Conservation (phyloP, 2,797 vertebrate genomes). For the Sebastolobus alascanus region DNA sequence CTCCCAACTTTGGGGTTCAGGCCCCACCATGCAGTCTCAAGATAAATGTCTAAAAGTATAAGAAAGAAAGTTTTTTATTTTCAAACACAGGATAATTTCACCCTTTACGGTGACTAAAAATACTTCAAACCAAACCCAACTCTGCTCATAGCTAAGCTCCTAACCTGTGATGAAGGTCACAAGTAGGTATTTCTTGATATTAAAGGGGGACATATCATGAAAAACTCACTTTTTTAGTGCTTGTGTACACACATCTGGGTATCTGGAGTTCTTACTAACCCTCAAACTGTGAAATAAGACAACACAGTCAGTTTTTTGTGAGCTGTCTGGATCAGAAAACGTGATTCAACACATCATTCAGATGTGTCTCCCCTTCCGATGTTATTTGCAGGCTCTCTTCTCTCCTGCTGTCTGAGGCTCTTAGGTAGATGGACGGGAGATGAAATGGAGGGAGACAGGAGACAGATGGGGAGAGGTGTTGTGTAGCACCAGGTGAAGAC, state of each 20-base stretch:
- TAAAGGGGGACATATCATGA: no score
- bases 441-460: constrained; percentile 53
- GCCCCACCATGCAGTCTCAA: neutral
- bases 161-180: no score
- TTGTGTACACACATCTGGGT: no score
- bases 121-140: no score
- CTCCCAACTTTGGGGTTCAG: neutral
- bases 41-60: neutral
- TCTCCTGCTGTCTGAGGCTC: constrained; percentile 8
- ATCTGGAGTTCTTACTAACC: no score
- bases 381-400: neutral
- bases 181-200: neutral
- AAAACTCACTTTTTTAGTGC: no score
- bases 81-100: neutral
- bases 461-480: constrained; percentile 61
- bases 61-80: neutral
- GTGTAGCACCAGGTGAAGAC: constrained; percentile 5
- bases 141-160: no score
- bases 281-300: no score
- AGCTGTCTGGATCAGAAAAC: no score
- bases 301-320: no score
- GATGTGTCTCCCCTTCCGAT: no score
- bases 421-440: constrained; percentile 12
- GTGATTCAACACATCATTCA: no score
- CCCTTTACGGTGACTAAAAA: neutral